A percentile compares a stretch with the other conserved stretches of the same genome.
Conservation (phyloP, 1,140 invertebrate species). For the Drosophila biarmipes region DNA sequence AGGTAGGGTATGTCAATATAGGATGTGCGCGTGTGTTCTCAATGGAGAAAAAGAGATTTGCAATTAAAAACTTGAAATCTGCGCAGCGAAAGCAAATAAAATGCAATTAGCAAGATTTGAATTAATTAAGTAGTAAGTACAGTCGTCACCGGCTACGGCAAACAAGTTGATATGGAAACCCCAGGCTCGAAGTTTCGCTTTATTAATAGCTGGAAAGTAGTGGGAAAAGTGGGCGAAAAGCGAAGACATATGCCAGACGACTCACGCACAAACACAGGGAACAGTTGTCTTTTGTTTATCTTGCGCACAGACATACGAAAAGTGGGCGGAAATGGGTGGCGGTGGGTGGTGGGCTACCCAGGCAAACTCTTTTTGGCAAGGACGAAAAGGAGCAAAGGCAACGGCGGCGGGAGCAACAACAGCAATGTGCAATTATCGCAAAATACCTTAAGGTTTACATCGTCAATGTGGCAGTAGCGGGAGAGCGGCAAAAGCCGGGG, state of each 20-base stretch:
- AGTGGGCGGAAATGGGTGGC: not conserved
- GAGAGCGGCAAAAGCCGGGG: not conserved
- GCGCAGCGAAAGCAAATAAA: conserved; percentile 69
- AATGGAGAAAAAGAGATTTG: conserved; percentile 4
- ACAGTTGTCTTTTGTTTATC: conserved; percentile 76
- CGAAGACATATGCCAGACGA: conserved; percentile 73
- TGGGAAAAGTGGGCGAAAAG: not conserved
- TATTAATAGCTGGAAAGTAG: conserved; percentile 25
- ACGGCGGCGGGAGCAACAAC: conserved; percentile 46
- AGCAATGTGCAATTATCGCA: conserved; percentile 83
- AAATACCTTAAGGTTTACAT: conserved; percentile 83
- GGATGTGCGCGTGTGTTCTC: not conserved
- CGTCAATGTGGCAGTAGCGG: conserved; percentile 36
- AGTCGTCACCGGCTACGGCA: conserved; percentile 31
- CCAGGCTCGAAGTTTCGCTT: conserved; percentile 14
- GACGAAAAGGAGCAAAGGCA: conserved; percentile 14
- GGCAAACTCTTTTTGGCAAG: conserved; percentile 60
- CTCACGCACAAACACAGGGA: conserved; percentile 25
- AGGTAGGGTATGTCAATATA: no score
- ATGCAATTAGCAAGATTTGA: conserved; percentile 82
- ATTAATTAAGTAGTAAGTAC: conserved; percentile 73
- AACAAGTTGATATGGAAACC: conserved; percentile 37
- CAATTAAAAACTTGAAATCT: conserved; percentile 79
- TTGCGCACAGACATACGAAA: conserved; percentile 62
- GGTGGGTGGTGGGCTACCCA: not conserved